Conservation (phyloP, 92 coral and sea anemone species). For the Hydrozoanthus gracilis region DNA sequence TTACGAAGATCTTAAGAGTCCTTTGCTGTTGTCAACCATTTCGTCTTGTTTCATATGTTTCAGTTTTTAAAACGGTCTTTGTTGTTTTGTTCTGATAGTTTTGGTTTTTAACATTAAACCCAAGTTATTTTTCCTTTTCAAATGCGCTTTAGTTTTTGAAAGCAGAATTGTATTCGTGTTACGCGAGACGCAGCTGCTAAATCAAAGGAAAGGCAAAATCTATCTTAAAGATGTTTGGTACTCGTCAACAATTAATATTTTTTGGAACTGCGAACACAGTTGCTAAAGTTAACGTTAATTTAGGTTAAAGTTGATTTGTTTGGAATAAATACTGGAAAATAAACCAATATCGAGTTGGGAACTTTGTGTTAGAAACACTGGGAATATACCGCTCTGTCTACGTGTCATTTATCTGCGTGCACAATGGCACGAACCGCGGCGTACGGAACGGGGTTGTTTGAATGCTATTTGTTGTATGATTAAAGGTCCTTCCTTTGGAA, state of each 20-base stretch:
- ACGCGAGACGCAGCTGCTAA: background rate
- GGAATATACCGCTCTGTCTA: too few species aligned
- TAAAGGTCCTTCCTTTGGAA: background rate
- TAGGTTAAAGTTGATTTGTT: too few species aligned
- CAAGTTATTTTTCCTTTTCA: background rate
- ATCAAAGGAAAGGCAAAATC: background rate
- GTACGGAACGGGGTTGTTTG: background rate
- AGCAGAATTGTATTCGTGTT: background rate
- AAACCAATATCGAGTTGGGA: too few species aligned
- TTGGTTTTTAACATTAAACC: background rate
- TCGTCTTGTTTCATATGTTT: background rate
- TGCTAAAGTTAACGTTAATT: too few species aligned
- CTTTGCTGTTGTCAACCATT: background rate
- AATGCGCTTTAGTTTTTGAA: background rate
- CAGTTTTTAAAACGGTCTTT: background rate
- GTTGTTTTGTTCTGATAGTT: background rate
- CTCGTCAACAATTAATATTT: background rate
- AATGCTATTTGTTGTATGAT: background rate
- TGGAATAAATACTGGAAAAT: too few species aligned
- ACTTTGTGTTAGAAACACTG: too few species aligned
- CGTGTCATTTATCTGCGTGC: too few species aligned
- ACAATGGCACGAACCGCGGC: background rate
- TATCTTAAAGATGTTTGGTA: background rate
- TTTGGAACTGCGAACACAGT: background rate
- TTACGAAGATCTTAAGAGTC: too few species aligned